phyloP scores from a whole-genome alignment of 1,140 invertebrate genomes.

The Habropoda laboriosa region DNA sequence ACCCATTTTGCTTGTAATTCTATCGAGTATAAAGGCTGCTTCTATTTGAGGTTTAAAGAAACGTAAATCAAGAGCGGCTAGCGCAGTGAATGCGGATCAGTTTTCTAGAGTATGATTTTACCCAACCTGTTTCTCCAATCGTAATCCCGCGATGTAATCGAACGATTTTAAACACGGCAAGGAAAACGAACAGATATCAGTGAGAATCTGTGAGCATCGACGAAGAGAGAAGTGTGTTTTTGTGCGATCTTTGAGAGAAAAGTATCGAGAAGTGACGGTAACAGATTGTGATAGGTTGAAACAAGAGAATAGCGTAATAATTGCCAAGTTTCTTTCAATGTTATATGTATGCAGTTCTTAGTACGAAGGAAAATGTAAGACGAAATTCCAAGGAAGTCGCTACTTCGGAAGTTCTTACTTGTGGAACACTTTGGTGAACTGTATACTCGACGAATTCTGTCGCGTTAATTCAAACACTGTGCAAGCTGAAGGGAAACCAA shows the following conservation, averaged over 20 bases:
- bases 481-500: neutral
- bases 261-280: too few species aligned
- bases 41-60: conserved; percentile 24
- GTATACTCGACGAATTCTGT: conserved; percentile 5
- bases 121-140: conserved; percentile 23
- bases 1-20: conserved; percentile 35
- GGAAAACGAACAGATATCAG: too few species aligned
- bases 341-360: neutral
- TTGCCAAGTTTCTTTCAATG: neutral
- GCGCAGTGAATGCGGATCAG: conserved; percentile 21
- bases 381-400: neutral
- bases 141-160: neutral
- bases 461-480: conserved; percentile 12
- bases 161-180: neutral
- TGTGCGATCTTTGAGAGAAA: too few species aligned
- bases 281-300: neutral
- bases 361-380: conserved; percentile 8
- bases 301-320: neutral
- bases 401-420: neutral
- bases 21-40: conserved; percentile 30
- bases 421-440: neutral
- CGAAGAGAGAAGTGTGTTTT: too few species aligned
- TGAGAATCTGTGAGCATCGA: too few species aligned
- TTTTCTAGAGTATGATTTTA: conserved; percentile 33
- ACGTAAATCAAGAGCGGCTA: conserved; percentile 42